These are phyloP conservation scores for Chalcis sispes DNA, from an alignment of 2,888 invertebrate species.

Conservation along the genomic window DNA sequence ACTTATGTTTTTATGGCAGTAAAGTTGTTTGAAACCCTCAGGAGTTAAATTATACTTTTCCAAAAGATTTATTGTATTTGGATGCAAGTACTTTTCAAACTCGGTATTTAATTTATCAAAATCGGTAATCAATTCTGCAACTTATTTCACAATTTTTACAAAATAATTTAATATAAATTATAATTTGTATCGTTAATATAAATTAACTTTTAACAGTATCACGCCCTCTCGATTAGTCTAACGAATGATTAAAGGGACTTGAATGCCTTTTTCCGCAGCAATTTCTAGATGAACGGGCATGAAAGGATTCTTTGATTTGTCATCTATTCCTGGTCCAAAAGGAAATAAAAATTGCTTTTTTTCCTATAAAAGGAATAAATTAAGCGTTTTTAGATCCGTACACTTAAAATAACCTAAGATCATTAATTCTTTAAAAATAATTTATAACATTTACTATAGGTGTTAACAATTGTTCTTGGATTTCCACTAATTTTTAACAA, in stretches of 20 bases:
- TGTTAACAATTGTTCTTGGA: constrained; percentile 50
- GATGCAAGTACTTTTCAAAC: constrained; percentile 50
- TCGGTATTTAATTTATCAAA: neutral
- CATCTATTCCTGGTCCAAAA: constrained; percentile 63
- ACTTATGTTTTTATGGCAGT: constrained; percentile 62
- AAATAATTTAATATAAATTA: no score
- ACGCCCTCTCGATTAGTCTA: constrained; percentile 65
- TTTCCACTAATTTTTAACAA: constrained; percentile 56
- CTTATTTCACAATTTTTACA: neutral
- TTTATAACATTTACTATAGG: neutral
- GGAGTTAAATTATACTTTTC: constrained; percentile 55
- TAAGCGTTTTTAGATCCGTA: neutral
- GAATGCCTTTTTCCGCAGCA: constrained; percentile 49
- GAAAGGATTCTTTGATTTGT: constrained; percentile 64
- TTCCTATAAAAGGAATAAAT: constrained; percentile 17
- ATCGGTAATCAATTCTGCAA: neutral
- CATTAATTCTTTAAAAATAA: neutral
- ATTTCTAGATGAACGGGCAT: constrained; percentile 57
- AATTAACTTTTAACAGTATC: constrained; percentile 56
- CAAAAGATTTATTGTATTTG: constrained; percentile 49
- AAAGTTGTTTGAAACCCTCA: constrained; percentile 61
- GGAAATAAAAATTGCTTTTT: constrained; percentile 35
- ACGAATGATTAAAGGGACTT: constrained; percentile 61
- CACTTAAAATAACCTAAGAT: neutral
- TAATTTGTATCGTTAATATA: neutral